A percentile compares a stretch with the other conserved stretches of the same genome.
Evolutionary conservation across 2,113 vertebrate genomes (phyloP).

Genomic region (Tichodroma muraria): DNA sequence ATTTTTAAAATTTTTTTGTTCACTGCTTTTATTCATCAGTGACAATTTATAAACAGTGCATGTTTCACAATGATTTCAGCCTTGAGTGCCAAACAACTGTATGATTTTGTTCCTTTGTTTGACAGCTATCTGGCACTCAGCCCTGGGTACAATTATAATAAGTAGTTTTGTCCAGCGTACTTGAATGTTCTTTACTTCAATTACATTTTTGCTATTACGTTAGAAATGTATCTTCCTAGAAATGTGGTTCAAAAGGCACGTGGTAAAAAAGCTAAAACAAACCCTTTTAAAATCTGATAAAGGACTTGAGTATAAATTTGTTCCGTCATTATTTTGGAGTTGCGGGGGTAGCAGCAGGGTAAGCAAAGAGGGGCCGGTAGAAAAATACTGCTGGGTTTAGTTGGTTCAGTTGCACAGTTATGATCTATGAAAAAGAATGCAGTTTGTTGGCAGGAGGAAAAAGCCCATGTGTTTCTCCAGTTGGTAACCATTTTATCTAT

Average conservation of each 20-base stretch:
- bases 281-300: background rate
- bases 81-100: slow-evolving; percentile 45
- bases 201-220: background rate
- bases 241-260: background rate
- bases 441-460: background rate
- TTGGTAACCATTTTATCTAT: background rate
- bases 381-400: background rate
- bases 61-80: slow-evolving; percentile 47
- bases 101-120: slow-evolving; percentile 59
- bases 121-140: slow-evolving; percentile 37
- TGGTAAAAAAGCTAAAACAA: background rate
- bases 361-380: background rate
- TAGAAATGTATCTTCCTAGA: background rate
- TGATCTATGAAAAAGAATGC: background rate
- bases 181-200: background rate
- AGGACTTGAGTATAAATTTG: background rate
- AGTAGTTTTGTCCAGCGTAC: background rate
- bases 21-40: slow-evolving; percentile 41
- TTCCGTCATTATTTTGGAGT: background rate
- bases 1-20: slow-evolving; percentile 53
- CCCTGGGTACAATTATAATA: background rate
- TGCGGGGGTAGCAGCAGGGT: background rate
- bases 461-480: background rate
- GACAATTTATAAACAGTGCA: slow-evolving; percentile 54
- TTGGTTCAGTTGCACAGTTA: background rate